These are phyloP conservation scores for Nomada flava DNA, from an alignment of 2,888 invertebrate species.

Conservation along the genomic window DNA sequence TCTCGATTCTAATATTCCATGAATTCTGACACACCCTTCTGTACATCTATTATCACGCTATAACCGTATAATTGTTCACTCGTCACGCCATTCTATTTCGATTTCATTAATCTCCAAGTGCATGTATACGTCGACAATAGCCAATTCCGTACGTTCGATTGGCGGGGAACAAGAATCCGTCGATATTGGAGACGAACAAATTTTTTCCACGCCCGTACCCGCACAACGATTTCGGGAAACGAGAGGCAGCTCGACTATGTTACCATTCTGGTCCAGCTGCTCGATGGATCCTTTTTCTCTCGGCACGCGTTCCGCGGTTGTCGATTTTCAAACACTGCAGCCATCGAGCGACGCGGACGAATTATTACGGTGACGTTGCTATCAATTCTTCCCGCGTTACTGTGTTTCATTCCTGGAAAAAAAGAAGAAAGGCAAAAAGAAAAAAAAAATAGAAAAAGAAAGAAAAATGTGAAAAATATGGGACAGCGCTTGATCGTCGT, in stretches of 20 bases:
- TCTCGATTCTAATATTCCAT: background rate
- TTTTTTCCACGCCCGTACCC: background rate
- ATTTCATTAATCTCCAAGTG: background rate
- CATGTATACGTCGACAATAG: background rate
- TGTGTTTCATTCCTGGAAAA: background rate
- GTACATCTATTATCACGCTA: background rate
- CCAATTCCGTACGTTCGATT: background rate
- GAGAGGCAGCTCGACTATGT: constrained; percentile 14
- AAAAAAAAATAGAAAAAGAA: background rate
- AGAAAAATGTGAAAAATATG: constrained; percentile 16
- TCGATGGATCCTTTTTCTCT: constrained; percentile 26
- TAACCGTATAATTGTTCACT: constrained; percentile 9
- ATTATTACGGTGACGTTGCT: constrained; percentile 38
- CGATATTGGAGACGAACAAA: background rate
- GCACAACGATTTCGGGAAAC: background rate
- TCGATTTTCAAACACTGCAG: constrained; percentile 29
- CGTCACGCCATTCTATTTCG: background rate
- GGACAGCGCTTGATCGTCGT: constrained; percentile 60
- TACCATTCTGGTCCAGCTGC: constrained; percentile 15
- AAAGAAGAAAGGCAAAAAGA: background rate
- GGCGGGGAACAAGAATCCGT: constrained; percentile 9
- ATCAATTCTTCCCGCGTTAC: constrained; percentile 39
- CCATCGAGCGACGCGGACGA: constrained; percentile 46
- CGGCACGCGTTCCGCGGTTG: background rate
- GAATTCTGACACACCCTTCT: constrained; percentile 1